Evolutionary conservation across 2,888 invertebrate genomes (phyloP).

Genomic region (Leucophenga montana): DNA sequence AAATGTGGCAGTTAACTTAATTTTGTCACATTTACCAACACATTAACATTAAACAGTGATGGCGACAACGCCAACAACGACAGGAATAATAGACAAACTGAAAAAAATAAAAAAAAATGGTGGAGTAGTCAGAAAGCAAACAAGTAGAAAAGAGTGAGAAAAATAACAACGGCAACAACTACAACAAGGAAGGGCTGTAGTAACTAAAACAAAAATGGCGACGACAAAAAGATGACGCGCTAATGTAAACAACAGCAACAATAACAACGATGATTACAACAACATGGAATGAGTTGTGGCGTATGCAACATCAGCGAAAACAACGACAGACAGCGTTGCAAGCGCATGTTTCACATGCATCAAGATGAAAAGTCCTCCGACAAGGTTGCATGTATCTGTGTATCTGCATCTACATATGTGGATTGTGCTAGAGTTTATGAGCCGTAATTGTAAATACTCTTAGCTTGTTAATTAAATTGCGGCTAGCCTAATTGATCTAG

Average conservation of each 20-base stretch:
- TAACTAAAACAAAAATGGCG: slow-evolving; percentile 37
- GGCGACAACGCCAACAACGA: slow-evolving; percentile 36
- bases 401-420: neutral
- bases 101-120: slow-evolving; percentile 8
- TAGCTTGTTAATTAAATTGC: neutral
- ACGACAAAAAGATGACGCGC: slow-evolving; percentile 50
- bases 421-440: neutral
- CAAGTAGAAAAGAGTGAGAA: slow-evolving; percentile 41
- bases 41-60: slow-evolving; percentile 50
- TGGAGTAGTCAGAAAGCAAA: slow-evolving; percentile 1
- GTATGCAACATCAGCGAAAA: neutral
- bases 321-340: neutral
- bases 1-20: slow-evolving; percentile 66
- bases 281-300: no score
- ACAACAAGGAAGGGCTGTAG: slow-evolving; percentile 17
- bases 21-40: slow-evolving; percentile 68
- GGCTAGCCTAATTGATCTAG: no score
- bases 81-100: slow-evolving; percentile 22
- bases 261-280: no score
- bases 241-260: neutral
- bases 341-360: neutral
- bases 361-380: slow-evolving; percentile 11
- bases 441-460: no score
- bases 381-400: slow-evolving; percentile 25
- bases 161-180: neutral